Conservation (phyloP, 1,140 invertebrate species). For the Conus betulinus region DNA sequence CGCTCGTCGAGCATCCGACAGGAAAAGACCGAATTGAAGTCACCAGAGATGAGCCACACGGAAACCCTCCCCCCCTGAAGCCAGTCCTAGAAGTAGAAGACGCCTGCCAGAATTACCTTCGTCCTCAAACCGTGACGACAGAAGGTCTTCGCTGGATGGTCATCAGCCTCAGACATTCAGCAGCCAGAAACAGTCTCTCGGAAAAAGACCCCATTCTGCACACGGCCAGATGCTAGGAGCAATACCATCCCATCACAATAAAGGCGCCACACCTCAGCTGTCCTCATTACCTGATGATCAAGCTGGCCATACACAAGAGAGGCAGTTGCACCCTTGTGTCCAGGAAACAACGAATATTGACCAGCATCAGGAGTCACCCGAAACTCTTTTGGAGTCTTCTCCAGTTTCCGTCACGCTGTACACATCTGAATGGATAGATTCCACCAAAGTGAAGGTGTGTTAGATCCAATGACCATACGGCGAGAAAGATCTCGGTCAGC, state of each 20-base stretch:
- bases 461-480: background rate
- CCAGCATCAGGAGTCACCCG: background rate
- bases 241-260: too few species aligned
- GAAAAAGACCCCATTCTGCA: background rate
- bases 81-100: background rate
- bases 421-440: background rate
- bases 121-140: background rate
- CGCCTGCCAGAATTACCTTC: background rate
- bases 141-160: background rate
- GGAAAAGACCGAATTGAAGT: too few species aligned
- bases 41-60: too few species aligned
- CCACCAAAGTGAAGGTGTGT: background rate
- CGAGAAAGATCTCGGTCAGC: background rate
- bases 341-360: background rate
- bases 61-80: too few species aligned
- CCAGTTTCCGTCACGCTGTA: background rate
- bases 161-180: background rate
- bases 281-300: background rate
- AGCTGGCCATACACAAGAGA: background rate
- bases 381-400: background rate
- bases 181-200: background rate
- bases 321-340: too few species aligned
- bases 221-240: background rate
- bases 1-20: too few species aligned
- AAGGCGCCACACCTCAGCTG: too few species aligned